Base-by-base conservation (phyloP, 1,140 invertebrate species). In the Hypothenemus hampei region DNA sequence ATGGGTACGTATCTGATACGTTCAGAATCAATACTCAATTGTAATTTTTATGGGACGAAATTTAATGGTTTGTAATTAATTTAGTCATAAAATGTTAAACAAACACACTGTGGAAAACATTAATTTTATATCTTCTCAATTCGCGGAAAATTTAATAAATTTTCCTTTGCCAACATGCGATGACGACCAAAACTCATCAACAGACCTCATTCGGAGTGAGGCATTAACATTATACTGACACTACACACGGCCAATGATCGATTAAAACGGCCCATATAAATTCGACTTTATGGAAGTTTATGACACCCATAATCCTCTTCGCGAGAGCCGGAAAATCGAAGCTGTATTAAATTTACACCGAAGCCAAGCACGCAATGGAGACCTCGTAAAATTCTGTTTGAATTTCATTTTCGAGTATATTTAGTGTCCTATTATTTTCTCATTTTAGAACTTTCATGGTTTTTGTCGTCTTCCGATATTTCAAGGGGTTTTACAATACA, bases 351-450 rank as follows among this genome's bases (percentile, higher is more conserved):
- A 47, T 47, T 47, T 47, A 47, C 45, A 47, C 26, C 45, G 29
- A 16, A 21, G 21, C 45, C 18, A 33, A 47, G 45, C 45, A 47
- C 45, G 45, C 45, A 35, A 47, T 47, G 45, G 45, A 47, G 29
- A 35, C 26, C 45, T 47, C 45, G 45, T 47, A 47, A 47, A 47
- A 10, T 35, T 35, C 26, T 47, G 45, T 47, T 47, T 47, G 45
- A 47, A 47, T 47, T 47, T 47, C 45, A 47, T 47, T 47, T 47
- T 47, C 15, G 29, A 21, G n/a, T 47, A 47, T 35, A 33, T 47
- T 47, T 47, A 47, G 45, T 47, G 29, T 18, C 45, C 45, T 33
- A 35, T 47, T 47, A 47, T 47, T 47, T 47, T 20, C 16, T 10
- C 20, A 19, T 20, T 47, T 47, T 18, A 47, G 45, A 31, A 47